A percentile compares a stretch with the other conserved stretches of the same genome.
Evolutionary conservation across 1,140 invertebrate genomes (phyloP).

Genomic region (Odontomachus brunneus): DNA sequence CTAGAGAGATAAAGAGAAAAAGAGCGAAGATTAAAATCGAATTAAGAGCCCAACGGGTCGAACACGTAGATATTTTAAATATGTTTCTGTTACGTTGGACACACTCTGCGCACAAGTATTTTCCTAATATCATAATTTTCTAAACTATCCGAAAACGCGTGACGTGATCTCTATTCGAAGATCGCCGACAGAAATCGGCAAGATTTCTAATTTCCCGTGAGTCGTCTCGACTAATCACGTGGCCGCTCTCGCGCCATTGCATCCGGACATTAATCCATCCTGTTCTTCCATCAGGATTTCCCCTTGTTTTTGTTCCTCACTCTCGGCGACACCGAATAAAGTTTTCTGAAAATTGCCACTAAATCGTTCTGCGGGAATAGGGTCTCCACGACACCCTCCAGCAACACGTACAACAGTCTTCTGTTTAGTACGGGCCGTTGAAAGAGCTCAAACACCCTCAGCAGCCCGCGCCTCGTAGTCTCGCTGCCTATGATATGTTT

Average conservation of each 20-base stretch:
- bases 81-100: conserved; percentile 59
- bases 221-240: background rate
- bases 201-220: background rate
- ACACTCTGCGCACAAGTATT: conserved; percentile 29
- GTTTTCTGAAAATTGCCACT: conserved; percentile 87
- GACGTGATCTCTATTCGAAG: conserved; percentile 11
- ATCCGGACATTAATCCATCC: conserved; percentile 9
- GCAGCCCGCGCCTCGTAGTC: conserved; percentile 93
- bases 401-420: conserved; percentile 93
- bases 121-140: conserved; percentile 51
- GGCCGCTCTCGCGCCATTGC: conserved; percentile 10
- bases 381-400: conserved; percentile 92
- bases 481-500: conserved; percentile 96
- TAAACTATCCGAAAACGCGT: conserved; percentile 41
- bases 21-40: conserved; percentile 6
- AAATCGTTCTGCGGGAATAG: conserved; percentile 92
- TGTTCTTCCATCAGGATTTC: conserved; percentile 75
- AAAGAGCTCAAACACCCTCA: conserved; percentile 95
- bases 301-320: conserved; percentile 78
- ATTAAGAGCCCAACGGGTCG: conserved; percentile 32
- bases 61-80: conserved; percentile 42
- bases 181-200: background rate
- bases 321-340: conserved; percentile 87
- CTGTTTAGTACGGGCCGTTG: conserved; percentile 94
- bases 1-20: background rate